phyloP scores from a whole-genome alignment of 2,888 invertebrate genomes.

The Dusona sp. region DNA sequence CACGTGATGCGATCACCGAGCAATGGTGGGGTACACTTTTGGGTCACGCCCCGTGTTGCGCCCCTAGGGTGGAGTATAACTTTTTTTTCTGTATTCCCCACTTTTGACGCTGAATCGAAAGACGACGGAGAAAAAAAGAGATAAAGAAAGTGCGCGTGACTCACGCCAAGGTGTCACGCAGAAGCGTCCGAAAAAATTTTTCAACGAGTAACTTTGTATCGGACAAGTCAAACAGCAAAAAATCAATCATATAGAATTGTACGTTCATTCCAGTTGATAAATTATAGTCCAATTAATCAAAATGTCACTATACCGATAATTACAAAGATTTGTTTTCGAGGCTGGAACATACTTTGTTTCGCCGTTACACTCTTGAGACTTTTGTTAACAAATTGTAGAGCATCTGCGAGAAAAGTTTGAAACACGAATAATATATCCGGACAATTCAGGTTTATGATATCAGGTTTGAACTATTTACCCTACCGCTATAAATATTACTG shows the following conservation, averaged over 20 bases:
- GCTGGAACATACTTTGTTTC: neutral
- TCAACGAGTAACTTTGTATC: neutral
- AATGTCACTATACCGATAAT: neutral
- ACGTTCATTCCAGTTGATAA: slow-evolving; percentile 23
- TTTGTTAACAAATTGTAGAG: neutral
- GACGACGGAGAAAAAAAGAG: slow-evolving; percentile 33
- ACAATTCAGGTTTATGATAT: neutral
- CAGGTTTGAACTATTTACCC: neutral
- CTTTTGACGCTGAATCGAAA: slow-evolving; percentile 31
- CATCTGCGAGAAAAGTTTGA: neutral
- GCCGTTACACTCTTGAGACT: neutral
- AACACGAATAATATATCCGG: neutral
- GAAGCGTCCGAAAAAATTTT: slow-evolving; percentile 7
- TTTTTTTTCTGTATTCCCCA: slow-evolving; percentile 51
- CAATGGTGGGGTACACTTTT: slow-evolving; percentile 71
- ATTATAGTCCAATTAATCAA: slow-evolving; percentile 36
- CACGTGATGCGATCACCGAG: slow-evolving; percentile 67
- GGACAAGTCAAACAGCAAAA: slow-evolving; percentile 11
- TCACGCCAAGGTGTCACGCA: slow-evolving; percentile 8
- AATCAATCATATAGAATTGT: slow-evolving; percentile 41
- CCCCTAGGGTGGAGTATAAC: slow-evolving; percentile 61
- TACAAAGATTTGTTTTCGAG: neutral
- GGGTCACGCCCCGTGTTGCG: slow-evolving; percentile 68
- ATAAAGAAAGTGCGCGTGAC: neutral
- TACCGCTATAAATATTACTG: neutral